These are phyloP conservation scores for Phoxinus dragarum DNA, from an alignment of 2,797 vertebrate genomes.

Conservation along the genomic window DNA sequence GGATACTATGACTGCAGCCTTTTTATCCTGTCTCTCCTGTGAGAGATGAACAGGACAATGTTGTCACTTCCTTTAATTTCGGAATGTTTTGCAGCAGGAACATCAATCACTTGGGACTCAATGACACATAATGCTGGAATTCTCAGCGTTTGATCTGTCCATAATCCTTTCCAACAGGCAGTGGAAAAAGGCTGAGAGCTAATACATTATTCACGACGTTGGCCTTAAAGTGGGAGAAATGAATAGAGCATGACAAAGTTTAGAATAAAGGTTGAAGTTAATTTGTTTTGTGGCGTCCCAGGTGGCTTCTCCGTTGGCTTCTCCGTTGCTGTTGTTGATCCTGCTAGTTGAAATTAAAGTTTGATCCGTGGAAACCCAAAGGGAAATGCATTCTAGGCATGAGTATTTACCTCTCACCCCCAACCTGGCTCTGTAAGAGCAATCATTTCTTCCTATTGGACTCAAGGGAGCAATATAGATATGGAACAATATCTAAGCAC, in stretches of 20 bases:
- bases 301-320: neutral
- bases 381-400: constrained; percentile 26
- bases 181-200: constrained; percentile 5
- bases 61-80: constrained; percentile 48
- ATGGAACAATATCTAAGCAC: constrained; percentile 12
- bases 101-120: constrained; percentile 38
- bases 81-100: constrained; percentile 22
- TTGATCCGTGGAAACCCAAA: constrained; percentile 33
- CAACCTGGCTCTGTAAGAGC: constrained; percentile 10
- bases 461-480: neutral
- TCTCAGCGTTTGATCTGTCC: constrained; percentile 23
- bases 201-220: constrained; percentile 32
- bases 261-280: constrained; percentile 33
- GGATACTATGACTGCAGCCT: neutral
- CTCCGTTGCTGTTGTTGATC: constrained; percentile 21
- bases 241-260: constrained; percentile 32
- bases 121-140: constrained; percentile 16
- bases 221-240: constrained; percentile 16
- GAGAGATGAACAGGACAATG: constrained; percentile 30
- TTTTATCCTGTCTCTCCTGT: neutral
- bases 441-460: constrained; percentile 38
- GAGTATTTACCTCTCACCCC: constrained; percentile 27
- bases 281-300: constrained; percentile 32
- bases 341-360: constrained; percentile 23
- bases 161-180: constrained; percentile 37